Evolutionary conservation across 2,113 vertebrate species (phyloP).

Genomic region (Melozone crissalis): DNA sequence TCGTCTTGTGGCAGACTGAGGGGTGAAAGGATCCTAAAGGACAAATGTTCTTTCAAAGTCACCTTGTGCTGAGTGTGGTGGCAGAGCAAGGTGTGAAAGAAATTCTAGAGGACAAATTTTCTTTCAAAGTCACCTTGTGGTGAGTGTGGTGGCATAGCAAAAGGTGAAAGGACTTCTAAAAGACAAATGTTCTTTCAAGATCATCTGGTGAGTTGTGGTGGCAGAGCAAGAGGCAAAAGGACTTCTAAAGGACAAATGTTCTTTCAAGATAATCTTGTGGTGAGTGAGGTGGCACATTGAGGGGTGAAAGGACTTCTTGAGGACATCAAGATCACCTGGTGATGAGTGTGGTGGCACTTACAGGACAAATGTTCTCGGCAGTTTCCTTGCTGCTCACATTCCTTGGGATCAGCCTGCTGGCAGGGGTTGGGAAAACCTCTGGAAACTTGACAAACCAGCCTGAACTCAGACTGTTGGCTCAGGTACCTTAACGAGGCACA

Average conservation of each 20-base stretch:
- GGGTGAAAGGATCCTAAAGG: not conserved
- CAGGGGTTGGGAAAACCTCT: not conserved
- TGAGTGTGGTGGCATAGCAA: not conserved
- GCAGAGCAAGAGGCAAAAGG: no score
- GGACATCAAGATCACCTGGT: not conserved
- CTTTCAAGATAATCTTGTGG: conserved; percentile 77
- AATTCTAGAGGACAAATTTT: not conserved
- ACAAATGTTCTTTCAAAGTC: not conserved
- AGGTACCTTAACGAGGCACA: conserved; percentile 50
- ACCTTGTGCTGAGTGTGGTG: not conserved
- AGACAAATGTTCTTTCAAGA: conserved; percentile 75
- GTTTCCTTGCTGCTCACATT: not conserved
- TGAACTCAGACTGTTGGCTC: conserved; percentile 28
- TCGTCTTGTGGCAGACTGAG: no score
- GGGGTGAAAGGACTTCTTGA: not conserved
- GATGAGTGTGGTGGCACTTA: not conserved
- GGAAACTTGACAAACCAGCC: conserved; percentile 10
- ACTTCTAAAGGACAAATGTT: not conserved
- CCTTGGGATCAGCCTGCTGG: not conserved
- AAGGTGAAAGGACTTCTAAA: not conserved
- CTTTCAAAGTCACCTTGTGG: accelerated
- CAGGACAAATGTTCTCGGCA: not conserved
- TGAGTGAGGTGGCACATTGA: conserved; percentile 76
- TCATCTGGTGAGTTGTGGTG: conserved; percentile 87
- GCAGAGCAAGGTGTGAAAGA: not conserved